A percentile compares a stretch with the other conserved stretches of the same genome.
phyloP scores from a whole-genome alignment of 2,888 invertebrate species.

The Cerceris ruficornis region DNA sequence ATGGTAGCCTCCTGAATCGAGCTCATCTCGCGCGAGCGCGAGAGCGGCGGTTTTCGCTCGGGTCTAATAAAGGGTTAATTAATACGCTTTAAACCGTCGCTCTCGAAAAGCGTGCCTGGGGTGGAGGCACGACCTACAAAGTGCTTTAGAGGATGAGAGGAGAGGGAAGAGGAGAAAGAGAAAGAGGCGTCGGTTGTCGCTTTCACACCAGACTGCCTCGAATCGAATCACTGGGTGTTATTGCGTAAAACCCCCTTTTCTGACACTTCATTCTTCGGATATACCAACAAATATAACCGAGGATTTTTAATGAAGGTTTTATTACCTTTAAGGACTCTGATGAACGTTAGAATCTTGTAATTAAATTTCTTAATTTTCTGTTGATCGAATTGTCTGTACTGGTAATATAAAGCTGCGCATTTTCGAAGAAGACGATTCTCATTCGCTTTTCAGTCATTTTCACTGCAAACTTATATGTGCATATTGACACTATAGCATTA shows the following conservation, averaged over 20 bases:
- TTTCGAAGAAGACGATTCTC: not conserved
- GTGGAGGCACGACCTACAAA: conserved; percentile 66
- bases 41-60: conserved; percentile 76
- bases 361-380: not conserved
- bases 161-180: conserved; percentile 36
- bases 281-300: conserved; percentile 23
- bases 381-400: too few species aligned
- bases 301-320: conserved; percentile 15
- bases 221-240: conserved; percentile 67
- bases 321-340: not conserved
- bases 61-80: conserved; percentile 81
- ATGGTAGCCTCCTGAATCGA: conserved; percentile 69
- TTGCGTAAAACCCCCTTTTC: conserved; percentile 62
- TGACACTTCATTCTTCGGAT: conserved; percentile 26
- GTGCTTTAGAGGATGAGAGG: conserved; percentile 53
- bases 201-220: conserved; percentile 55
- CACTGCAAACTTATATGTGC: too few species aligned
- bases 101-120: conserved; percentile 66
- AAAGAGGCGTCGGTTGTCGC: conserved; percentile 51
- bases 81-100: conserved; percentile 79
- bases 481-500: too few species aligned
- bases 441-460: not conserved
- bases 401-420: not conserved
- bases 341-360: not conserved
- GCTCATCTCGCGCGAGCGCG: conserved; percentile 76